Evolutionary conservation across 2,113 vertebrate genomes (phyloP).

Genomic region (Okapia johnstoni): DNA sequence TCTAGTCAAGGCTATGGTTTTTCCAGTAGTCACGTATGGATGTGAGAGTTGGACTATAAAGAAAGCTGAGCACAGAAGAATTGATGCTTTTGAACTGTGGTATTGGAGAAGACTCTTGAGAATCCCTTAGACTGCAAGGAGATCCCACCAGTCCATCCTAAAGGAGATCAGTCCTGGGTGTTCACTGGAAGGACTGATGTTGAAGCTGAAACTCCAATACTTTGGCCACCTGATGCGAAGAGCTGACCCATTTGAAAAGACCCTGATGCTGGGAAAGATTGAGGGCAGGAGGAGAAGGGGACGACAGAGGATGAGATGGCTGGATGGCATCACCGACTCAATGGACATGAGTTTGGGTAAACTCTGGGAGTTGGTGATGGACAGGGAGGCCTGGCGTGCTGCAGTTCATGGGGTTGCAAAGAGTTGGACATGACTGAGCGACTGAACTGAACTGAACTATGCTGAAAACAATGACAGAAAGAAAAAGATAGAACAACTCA

Average conservation of each 20-base stretch:
- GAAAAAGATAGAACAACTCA: background rate
- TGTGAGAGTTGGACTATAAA: background rate
- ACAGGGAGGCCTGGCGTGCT: background rate
- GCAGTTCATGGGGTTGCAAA: rapidly evolving
- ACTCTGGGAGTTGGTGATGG: background rate
- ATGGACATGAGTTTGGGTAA: background rate
- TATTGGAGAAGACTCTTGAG: background rate
- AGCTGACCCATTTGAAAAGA: background rate
- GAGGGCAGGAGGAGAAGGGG: background rate
- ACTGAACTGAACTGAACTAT: background rate
- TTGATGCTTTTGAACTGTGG: background rate
- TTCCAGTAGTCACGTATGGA: background rate
- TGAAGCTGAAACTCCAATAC: background rate
- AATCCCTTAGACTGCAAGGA: background rate
- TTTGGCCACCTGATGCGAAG: background rate
- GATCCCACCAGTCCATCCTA: background rate
- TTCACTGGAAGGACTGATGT: background rate
- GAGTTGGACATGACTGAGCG: rapidly evolving
- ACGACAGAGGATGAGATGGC: background rate
- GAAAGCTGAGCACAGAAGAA: background rate
- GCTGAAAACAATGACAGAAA: background rate
- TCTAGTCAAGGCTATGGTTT: too few relatives aligned
- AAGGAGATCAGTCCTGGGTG: background rate
- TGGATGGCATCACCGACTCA: background rate
- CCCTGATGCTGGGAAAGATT: background rate